Base-by-base conservation (phyloP, 2,888 invertebrate species). In the Drosophila paranaensis region DNA sequence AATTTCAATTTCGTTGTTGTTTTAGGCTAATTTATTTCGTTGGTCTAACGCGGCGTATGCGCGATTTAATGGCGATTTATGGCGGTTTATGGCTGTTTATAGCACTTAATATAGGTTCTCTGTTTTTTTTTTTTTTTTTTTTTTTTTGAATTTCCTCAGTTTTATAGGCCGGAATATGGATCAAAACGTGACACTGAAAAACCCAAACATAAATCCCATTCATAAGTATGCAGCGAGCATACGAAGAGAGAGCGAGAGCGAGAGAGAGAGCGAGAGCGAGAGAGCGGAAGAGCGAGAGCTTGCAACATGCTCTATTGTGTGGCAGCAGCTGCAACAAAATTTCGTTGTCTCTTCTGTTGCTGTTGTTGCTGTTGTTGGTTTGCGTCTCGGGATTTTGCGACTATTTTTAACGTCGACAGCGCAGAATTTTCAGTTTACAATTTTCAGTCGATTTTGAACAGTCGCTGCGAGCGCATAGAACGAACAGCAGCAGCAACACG, bases 111-210 rank as follows among this genome's bases (percentile, higher is more conserved):
- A 27, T 60, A 14, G 60, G 14, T 11, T 6, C 57, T 42, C 3
- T 33, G 25, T 35, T 14, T 63, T 13, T 6, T 35, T 25, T 35
- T 48, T n/a, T n/a, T n/a, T n/a, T n/a, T n/a, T n/a, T n/a, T n/a
- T n/a, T n/a, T n/a, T n/a, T n/a, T n/a, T n/a, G n/a, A n/a, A 51
- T 53, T 58, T 58, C 9, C 40, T 55, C 51, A 43, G 37, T 53
- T 53, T 50, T 50, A 50, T 50, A 13, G 50, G 16, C 50, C 35
- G 48, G 46, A 82, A 85, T 74, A 80, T 85, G 76, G 84, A 85
- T 80, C 84, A 87, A 87, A 84, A 84, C 84, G 84, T 85, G 84
- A 85, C 87, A 84, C 82, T 84, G 87, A 84, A 84, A 87, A 74
- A 82, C 84, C 87, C 71, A 84, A 84, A 71, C 82, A 84, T 70